phyloP scores from a whole-genome alignment of 2,888 invertebrate genomes.

The Dascillus cervinus region DNA sequence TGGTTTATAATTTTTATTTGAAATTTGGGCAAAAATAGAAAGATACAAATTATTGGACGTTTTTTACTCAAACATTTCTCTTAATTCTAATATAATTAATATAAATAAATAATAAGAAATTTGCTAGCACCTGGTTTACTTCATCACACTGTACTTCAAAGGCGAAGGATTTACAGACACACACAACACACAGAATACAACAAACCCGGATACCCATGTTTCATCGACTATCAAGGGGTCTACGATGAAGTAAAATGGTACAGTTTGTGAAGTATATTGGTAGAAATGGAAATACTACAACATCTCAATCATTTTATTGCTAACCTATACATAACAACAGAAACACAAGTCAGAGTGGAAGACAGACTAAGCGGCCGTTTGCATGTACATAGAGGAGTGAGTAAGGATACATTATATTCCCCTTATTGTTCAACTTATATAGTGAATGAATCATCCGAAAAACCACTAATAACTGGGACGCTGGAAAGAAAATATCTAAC shows the following conservation, averaged over 20 bases:
- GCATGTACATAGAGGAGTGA: conserved; percentile 1
- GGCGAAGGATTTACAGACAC: no score
- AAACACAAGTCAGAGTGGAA: conserved; percentile 1
- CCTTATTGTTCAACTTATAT: conserved; percentile 1
- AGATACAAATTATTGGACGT: no score
- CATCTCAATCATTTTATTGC: not conserved
- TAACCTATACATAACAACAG: conserved; percentile 1
- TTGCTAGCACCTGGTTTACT: no score
- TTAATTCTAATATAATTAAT: no score
- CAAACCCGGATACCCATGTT: no score
- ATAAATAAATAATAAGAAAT: no score
- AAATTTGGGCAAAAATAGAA: no score
- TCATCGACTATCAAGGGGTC: conserved; percentile 1
- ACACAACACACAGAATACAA: no score
- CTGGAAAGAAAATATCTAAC: not conserved
- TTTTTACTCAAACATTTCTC: no score
- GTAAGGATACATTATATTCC: conserved; percentile 3
- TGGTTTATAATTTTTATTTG: no score
- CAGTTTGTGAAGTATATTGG: not conserved
- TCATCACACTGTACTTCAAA: no score
- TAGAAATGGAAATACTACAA: conserved; percentile 1
- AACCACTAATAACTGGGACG: not conserved
- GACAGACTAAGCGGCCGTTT: not conserved
- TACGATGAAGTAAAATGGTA: conserved; percentile 1
- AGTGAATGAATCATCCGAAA: not conserved